Evolutionary conservation across 2,113 vertebrate species (phyloP), one percentile per base, ranked within the genome.

Genomic region (Spermophilus dauricus): DNA sequence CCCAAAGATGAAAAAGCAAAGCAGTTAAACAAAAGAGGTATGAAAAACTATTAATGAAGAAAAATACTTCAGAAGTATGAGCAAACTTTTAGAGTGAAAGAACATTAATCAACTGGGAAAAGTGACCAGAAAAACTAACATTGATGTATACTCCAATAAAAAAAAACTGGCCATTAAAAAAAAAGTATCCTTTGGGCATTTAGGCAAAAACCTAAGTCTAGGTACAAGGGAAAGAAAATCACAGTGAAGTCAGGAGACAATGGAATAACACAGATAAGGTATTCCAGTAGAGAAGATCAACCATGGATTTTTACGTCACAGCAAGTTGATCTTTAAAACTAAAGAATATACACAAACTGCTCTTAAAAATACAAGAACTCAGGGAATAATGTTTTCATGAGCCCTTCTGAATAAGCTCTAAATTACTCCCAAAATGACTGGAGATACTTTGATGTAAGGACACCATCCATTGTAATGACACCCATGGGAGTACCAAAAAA

Each of bases 321-420:
- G 87, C 37, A 88, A 89, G 42, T 7, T 85, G 32, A 85, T 85
- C 63, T 89, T 84, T 84, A 91, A 78, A 95, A 30, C 45, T 87
- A 76, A 94, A 89, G 42, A n/a, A n/a, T 82, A 86, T 5, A 83
- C 20, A 53, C 65, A 78, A 77, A 92, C 22, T 86, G 77, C 34
- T 75, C 32, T 84, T 87, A 72, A 87, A 53, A 32, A 72, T 72
- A 45, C 24, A 72, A 72, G 34, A 72, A 94, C 48, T 63, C 51
- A 94, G 48, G 37, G 28, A 75, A 34, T 86, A 58, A 82, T 48
- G 48, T 86, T 91, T 18, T 51, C 37, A 58, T 61, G 63, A 83
- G 17, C 37, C 5, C 51, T n/a, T 63, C 69, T 91, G 39, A 83
- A 26, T 63, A 78, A n/a, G 34, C 28, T 94, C 85, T 77, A 84